Evolutionary conservation across 2,888 invertebrate species (phyloP).

Genomic region (Ochlodes sylvanus): DNA sequence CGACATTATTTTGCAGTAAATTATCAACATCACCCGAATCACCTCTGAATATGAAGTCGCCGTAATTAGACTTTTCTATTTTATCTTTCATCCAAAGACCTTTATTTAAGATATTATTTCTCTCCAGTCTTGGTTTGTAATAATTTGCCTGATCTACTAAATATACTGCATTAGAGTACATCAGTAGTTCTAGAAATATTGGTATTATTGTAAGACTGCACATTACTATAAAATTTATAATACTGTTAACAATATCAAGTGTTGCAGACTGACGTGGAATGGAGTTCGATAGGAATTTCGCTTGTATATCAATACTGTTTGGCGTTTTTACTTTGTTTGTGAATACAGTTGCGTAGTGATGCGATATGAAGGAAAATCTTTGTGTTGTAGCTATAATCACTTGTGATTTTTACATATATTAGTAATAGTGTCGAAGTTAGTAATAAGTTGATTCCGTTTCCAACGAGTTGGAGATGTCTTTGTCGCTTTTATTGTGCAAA

Average conservation of each 20-base stretch:
- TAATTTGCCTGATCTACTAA: slow-evolving; percentile 53
- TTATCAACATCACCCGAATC: slow-evolving; percentile 65
- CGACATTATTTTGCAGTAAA: slow-evolving; percentile 58
- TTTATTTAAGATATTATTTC: slow-evolving; percentile 69
- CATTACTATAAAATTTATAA: slow-evolving; percentile 56
- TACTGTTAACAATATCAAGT: slow-evolving; percentile 17
- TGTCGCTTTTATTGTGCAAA: too few species aligned
- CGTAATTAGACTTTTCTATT: slow-evolving; percentile 46
- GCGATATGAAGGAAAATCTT: slow-evolving; percentile 11
- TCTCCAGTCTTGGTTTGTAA: slow-evolving; percentile 57
- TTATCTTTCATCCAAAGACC: slow-evolving; percentile 62
- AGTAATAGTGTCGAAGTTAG: too few species aligned
- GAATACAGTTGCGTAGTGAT: slow-evolving; percentile 48
- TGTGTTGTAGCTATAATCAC: neutral
- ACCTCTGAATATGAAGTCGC: slow-evolving; percentile 63
- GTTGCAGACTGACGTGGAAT: slow-evolving; percentile 43
- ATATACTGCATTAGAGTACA: slow-evolving; percentile 39
- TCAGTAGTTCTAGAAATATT: slow-evolving; percentile 49
- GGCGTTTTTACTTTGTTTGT: slow-evolving; percentile 57
- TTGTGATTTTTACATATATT: too few species aligned
- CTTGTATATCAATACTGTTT: slow-evolving; percentile 49
- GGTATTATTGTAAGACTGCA: slow-evolving; percentile 50
- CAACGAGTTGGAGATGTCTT: too few species aligned
- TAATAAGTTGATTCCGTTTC: too few species aligned
- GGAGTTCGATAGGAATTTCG: slow-evolving; percentile 47